Evolutionary conservation across 2,797 vertebrate species (phyloP).

Genomic region (Sarcoramphus papa): DNA sequence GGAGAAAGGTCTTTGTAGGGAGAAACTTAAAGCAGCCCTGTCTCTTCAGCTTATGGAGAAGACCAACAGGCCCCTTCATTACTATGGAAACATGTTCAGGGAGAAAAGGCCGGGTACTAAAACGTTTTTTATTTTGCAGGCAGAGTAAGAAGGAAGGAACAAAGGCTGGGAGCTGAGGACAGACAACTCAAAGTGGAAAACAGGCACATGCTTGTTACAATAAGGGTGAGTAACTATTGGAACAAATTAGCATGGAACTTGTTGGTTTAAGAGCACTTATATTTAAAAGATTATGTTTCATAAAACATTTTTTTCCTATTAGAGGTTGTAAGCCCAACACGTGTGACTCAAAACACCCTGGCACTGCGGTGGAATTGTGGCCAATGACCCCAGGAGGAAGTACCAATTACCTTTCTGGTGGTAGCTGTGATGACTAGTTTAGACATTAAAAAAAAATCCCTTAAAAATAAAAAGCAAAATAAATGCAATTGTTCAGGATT

Average conservation of each 20-base stretch:
- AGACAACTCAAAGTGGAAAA: not conserved
- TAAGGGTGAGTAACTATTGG: not conserved
- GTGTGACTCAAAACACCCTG: not conserved
- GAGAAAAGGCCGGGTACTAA: not conserved
- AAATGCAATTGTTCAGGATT: not conserved
- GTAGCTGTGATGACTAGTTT: not conserved
- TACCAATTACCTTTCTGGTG: not conserved
- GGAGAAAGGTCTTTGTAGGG: not conserved
- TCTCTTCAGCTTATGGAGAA: not conserved
- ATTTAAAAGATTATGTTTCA: not conserved
- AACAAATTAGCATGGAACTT: not conserved
- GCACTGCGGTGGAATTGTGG: not conserved
- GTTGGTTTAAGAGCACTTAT: not conserved
- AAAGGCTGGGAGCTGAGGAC: not conserved
- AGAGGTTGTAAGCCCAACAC: not conserved
- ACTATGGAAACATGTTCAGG: not conserved
- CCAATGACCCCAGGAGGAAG: not conserved
- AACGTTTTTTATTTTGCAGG: not conserved
- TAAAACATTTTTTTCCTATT: not conserved
- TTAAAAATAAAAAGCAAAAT: not conserved
- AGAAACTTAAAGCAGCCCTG: not conserved
- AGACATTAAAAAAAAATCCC: not conserved
- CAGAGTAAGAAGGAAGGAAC: not conserved
- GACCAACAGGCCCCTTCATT: not conserved
- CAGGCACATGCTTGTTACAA: not conserved